These are phyloP conservation scores for Xanthia togata DNA, from an alignment of 2,888 invertebrate genomes.

Conservation along the genomic window DNA sequence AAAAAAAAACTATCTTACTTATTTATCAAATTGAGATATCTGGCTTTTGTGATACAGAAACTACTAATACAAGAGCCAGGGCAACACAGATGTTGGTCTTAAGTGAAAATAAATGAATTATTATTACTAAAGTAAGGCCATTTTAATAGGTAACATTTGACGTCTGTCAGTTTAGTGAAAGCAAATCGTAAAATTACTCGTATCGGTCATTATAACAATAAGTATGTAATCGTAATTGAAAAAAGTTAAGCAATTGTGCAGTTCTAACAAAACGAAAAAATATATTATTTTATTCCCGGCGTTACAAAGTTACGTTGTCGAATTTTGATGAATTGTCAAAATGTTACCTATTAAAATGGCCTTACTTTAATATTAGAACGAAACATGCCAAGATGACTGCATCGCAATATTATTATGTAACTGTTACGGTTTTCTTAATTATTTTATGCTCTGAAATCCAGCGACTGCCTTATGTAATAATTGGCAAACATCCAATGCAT, in stretches of 20 bases:
- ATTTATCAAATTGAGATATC: not conserved
- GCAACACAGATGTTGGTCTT: not conserved
- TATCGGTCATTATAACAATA: too few relatives aligned
- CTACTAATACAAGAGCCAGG: not conserved
- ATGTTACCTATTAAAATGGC: too few relatives aligned
- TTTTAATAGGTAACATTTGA: too few relatives aligned
- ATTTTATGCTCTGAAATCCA: constrained; percentile 27
- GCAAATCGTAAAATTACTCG: too few relatives aligned
- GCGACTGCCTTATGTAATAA: constrained; percentile 18
- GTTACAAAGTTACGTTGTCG: too few relatives aligned
- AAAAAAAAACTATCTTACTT: not conserved
- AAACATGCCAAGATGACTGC: not conserved
- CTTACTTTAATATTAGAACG: not conserved
- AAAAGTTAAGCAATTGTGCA: too few relatives aligned
- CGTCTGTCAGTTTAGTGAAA: too few relatives aligned
- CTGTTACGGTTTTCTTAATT: constrained; percentile 19
- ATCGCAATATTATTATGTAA: constrained; percentile 26
- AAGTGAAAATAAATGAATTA: not conserved
- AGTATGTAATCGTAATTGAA: too few relatives aligned
- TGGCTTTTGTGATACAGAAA: not conserved
- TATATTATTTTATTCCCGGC: too few relatives aligned
- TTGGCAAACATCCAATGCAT: constrained; percentile 47
- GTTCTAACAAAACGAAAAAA: too few relatives aligned
- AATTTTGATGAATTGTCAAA: too few relatives aligned
- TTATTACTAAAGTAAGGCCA: too few relatives aligned